phyloP scores from a whole-genome alignment of 1,140 invertebrate genomes.

The Zaprionus gabonicus region DNA sequence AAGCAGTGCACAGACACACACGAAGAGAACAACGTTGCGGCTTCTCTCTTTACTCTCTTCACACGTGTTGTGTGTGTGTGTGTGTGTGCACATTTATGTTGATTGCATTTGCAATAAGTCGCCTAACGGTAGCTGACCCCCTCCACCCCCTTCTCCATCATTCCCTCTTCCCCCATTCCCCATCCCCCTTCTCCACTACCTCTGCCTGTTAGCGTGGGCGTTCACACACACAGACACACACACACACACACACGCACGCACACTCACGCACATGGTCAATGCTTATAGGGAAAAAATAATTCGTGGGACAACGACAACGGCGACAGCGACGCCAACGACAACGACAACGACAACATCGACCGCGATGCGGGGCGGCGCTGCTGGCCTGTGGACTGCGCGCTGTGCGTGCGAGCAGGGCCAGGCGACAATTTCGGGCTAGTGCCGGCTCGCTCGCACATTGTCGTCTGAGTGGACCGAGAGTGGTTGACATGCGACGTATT shows the following conservation, averaged over 20 bases:
- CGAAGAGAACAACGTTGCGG: conserved; percentile 38
- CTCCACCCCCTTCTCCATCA: not conserved
- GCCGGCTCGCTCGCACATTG: conserved; percentile 62
- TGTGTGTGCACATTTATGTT: conserved; percentile 11
- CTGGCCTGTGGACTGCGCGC: not conserved
- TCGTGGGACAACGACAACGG: conserved; percentile 38
- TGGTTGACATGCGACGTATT: conserved; percentile 77
- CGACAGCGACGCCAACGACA: conserved; percentile 2
- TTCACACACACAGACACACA: conserved; percentile 24
- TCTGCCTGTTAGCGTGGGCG: not conserved
- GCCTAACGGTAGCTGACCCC: conserved; percentile 15
- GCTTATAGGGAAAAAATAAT: conserved; percentile 38
- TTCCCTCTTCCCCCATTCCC: not conserved
- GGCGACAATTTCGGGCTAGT: conserved; percentile 41
- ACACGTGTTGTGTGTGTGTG: not conserved
- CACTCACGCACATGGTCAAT: conserved; percentile 21
- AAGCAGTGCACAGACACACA: conserved; percentile 55
- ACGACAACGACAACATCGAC: not conserved
- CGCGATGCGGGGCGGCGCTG: not conserved
- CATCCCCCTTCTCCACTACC: not conserved
- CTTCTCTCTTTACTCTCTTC: conserved; percentile 36
- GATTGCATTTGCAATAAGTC: conserved; percentile 35
- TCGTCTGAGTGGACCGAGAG: conserved; percentile 72
- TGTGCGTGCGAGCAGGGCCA: conserved; percentile 35
- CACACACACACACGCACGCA: conserved; percentile 18